Conservation (phyloP, 2,797 vertebrate species). For the Eremophila alpestris region DNA sequence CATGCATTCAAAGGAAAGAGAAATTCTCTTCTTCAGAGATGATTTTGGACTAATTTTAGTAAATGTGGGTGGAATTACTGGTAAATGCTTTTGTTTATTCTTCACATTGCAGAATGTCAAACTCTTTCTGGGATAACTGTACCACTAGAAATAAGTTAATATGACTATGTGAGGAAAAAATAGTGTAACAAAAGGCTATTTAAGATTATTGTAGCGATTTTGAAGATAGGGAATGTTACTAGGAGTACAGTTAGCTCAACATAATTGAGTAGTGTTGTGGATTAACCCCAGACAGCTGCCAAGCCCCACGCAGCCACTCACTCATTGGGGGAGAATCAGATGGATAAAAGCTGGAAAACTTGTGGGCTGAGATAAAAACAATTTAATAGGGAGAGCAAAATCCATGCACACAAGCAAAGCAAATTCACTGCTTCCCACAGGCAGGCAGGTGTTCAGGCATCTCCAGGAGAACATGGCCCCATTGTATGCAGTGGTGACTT, state of each 20-base stretch:
- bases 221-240: neutral
- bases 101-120: neutral
- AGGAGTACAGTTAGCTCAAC: neutral
- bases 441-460: neutral
- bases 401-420: neutral
- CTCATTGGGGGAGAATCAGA: neutral
- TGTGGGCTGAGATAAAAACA: neutral
- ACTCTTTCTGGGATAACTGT: slow-evolving; percentile 5
- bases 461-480: neutral
- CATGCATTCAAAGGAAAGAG: neutral
- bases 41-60: slow-evolving; percentile 51
- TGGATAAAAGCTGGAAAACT: neutral
- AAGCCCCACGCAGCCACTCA: neutral
- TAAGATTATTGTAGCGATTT: slow-evolving; percentile 11
- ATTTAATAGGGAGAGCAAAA: neutral
- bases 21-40: slow-evolving; percentile 10
- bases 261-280: neutral
- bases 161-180: neutral
- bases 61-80: slow-evolving; percentile 52
- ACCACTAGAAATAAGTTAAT: neutral
- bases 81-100: slow-evolving; percentile 60
- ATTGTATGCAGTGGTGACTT: rapidly evolving
- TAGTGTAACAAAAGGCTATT: neutral
- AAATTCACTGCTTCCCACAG: neutral
- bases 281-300: neutral